phyloP scores from a whole-genome alignment of 2,797 vertebrate species.

The Poeciliopsis infans region DNA sequence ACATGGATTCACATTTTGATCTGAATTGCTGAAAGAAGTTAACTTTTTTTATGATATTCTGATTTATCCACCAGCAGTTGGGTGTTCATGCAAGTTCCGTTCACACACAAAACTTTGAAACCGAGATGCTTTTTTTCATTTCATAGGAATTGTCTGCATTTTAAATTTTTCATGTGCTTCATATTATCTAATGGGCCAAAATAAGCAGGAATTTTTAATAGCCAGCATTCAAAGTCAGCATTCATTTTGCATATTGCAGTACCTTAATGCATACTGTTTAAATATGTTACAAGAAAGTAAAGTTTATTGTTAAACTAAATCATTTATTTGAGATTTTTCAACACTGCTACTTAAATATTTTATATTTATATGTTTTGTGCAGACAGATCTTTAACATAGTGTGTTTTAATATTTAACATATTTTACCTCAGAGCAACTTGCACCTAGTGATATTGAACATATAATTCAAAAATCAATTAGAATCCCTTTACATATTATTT shows the following conservation, averaged over 20 bases:
- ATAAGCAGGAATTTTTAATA: not conserved
- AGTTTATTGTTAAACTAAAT: not conserved
- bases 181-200: not conserved
- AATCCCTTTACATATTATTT: not conserved
- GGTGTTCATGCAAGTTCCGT: not conserved
- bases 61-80: not conserved
- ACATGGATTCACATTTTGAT: not conserved
- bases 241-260: not conserved
- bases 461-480: not conserved
- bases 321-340: not conserved
- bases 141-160: not conserved
- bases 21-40: not conserved
- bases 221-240: not conserved
- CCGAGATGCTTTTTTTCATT: not conserved
- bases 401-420: not conserved
- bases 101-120: not conserved
- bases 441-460: not conserved
- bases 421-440: not conserved
- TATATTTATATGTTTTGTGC: not conserved
- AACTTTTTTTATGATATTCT: not conserved
- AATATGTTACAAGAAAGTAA: not conserved
- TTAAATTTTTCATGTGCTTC: not conserved
- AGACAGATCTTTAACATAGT: not conserved
- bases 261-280: not conserved
- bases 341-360: not conserved